Evolutionary conservation across 2,113 vertebrate species (phyloP), one percentile per base, ranked within the genome.

Genomic region (Hippocampus comes): DNA sequence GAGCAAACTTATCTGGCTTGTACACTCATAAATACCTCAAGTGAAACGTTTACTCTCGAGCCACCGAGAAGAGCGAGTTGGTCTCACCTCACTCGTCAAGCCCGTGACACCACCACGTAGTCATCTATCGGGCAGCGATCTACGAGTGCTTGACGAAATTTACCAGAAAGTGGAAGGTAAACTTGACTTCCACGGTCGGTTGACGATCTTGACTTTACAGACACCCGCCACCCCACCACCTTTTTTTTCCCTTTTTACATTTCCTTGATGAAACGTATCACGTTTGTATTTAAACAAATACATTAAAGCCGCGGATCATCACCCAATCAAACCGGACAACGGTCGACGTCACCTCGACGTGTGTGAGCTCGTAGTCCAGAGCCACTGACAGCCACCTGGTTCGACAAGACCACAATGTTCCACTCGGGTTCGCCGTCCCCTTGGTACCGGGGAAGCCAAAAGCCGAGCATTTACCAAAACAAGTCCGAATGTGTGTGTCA

Each of bases 291-390:
- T 51, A 2, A 18, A 30, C 59, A 61, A 34, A 61, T 61, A 6
- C 42, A 66, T 23, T 23, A 2, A 66, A 48, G 43, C 42, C 43
- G 64, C n/a, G 42, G 64, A 23, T 48, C n/a, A 17, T 66, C 43
- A 18, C 64, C 64, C 64, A 66, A 66, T 41, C 73, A 76, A 78
- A 83, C 75, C 73, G 75, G 76, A 84, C 86, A 80, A 80, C 79
- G 74, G 72, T 83, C 87, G 87, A 90, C 89, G 89, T 89, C 86
- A 89, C 71, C 73, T 81, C 79, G 71, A 76, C 71, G 25, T 80
- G 80, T 34, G 71, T 65, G 30, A 38, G 68, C 14, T 53, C 25
- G 27, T 20, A 48, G 66, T 46, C 63, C 65, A 15, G 27, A 61
- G 27, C 56, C 12, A 75, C 82, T 79, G 73, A 81, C 84, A 68